Conservation (phyloP, 2,888 invertebrate genomes). For the Epinotia brunnichana region DNA sequence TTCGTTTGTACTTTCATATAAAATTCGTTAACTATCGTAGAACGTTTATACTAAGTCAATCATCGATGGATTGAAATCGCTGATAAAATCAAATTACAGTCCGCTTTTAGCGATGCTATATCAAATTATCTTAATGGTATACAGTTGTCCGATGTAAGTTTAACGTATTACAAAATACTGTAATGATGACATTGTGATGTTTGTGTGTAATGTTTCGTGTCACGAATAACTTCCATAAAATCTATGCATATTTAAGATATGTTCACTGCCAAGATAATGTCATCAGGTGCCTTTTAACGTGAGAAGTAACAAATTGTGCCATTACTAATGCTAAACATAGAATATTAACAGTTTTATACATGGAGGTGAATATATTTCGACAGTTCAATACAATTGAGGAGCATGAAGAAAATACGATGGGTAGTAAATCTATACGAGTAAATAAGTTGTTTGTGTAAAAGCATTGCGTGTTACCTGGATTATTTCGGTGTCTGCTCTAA, state of each 20-base stretch:
- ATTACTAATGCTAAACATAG: slow-evolving; percentile 67
- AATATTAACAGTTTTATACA: slow-evolving; percentile 50
- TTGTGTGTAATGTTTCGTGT: slow-evolving; percentile 20
- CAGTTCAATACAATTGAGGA: slow-evolving; percentile 17
- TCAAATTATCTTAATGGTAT: slow-evolving; percentile 1
- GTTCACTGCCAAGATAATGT: slow-evolving; percentile 42
- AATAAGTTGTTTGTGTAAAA: too few species aligned
- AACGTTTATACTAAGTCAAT: neutral
- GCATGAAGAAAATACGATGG: neutral
- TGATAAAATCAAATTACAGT: slow-evolving; percentile 1
- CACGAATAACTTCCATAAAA: slow-evolving; percentile 32
- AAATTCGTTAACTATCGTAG: neutral
- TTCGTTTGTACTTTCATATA: slow-evolving; percentile 4
- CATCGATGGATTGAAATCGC: neutral
- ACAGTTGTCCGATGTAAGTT: neutral
- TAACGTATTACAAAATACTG: slow-evolving; percentile 3
- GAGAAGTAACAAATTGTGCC: slow-evolving; percentile 66
- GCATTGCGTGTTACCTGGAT: too few species aligned
- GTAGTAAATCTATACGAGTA: neutral
- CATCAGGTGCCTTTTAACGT: slow-evolving; percentile 64
- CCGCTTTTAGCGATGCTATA: neutral
- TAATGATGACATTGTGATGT: neutral
- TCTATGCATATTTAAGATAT: slow-evolving; percentile 23
- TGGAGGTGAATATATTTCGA: slow-evolving; percentile 32
- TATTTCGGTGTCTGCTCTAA: too few species aligned